These are phyloP conservation scores for Malacoctenus gilli DNA, from an alignment of 2,797 vertebrate genomes.

Conservation along the genomic window DNA sequence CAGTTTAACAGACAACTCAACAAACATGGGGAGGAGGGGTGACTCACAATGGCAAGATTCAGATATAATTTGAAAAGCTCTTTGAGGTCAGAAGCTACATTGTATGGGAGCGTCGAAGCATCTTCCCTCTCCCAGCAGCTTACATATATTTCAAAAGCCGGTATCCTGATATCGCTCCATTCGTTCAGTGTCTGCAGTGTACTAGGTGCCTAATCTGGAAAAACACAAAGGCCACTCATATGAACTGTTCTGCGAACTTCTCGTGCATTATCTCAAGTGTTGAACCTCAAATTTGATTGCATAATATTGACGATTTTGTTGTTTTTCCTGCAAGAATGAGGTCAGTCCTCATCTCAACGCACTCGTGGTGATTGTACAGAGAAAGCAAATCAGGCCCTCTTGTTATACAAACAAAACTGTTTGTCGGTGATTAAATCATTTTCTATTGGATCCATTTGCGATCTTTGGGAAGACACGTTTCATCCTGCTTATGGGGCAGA, in stretches of 20 bases:
- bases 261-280: not conserved
- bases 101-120: not conserved
- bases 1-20: constrained; percentile 36
- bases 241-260: not conserved
- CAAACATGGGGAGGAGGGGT: constrained; percentile 21
- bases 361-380: too few species aligned
- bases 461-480: too few species aligned
- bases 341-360: too few species aligned
- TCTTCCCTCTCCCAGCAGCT: not conserved
- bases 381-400: too few species aligned
- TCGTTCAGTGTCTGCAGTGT: too few species aligned
- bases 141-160: not conserved
- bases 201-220: not conserved
- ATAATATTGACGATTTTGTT: too few species aligned
- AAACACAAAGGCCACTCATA: not conserved
- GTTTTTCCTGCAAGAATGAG: too few species aligned
- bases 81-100: constrained; percentile 13
- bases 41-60: not conserved
- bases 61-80: constrained; percentile 25
- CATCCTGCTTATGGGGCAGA: too few species aligned
- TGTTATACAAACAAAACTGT: too few species aligned
- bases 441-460: too few species aligned
- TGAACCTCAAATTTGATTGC: not conserved
- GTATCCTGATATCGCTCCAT: not conserved
- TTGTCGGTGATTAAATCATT: too few species aligned